Evolutionary conservation across 2,797 vertebrate genomes (phyloP), one percentile per base, ranked within the genome.

Genomic region (Sebastes taczanowskii): DNA sequence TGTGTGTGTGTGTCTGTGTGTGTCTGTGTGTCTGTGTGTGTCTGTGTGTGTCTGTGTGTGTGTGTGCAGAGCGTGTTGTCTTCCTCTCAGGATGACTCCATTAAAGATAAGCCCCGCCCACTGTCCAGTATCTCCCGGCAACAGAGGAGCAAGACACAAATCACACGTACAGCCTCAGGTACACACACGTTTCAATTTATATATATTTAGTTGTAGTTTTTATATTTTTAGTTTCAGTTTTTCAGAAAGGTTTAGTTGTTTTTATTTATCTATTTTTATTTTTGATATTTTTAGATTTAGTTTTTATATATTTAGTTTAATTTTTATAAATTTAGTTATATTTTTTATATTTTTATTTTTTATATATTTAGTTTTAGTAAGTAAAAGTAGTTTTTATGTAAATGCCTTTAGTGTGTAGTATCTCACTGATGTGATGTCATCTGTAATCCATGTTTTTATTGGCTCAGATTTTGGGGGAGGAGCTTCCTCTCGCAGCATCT

Each of bases 141-240:
- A 75, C 96, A 97, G 85, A 94, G 95, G 83, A 98, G 92, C 91
- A 99, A 97, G 95, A 95, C 96, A 32, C 96, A 98, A 82, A 95
- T 98, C 93, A 98, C 97, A 0, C 97, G 98, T 93, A 97, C 97
- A 13, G 95, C 97, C 0, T 97, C 98, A 95, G 96, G 98, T 99
- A 74, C n/a, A 32, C n/a, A 64, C 65, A 35, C 34, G 34, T 35
- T 35, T 35, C 11, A 35, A 35, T 11, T 34, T 34, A 4, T 34
- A 34, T 38, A 13, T 13, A 38, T 13, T 38, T 38, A 13, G 11
- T 5, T 13, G 2, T 13, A 38, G 35, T 38, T 38, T 38, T 38
- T 5, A 38, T 38, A 13, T 38, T 5, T 38, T 38, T 42, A 42
- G 13, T 14, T 42, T 38, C 11, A 38, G 1, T 38, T 38, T 38